Evolutionary conservation across 2,888 invertebrate species (phyloP).

Genomic region (Molanna angustata): DNA sequence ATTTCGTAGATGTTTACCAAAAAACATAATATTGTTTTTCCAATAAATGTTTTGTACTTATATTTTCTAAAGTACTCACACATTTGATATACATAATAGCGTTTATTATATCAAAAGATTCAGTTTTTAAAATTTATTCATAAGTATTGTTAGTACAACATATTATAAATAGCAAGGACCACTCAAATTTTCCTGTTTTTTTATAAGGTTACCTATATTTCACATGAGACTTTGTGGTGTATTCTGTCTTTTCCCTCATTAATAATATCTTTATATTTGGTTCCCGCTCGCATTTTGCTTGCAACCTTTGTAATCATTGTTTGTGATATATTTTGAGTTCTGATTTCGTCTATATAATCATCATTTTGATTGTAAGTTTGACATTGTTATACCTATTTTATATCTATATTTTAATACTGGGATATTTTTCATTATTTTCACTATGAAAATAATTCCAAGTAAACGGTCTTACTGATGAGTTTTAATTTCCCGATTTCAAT

Average conservation of each 20-base stretch:
- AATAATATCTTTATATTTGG: constrained; percentile 39
- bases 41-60: too few relatives aligned
- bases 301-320: constrained; percentile 36
- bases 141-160: too few relatives aligned
- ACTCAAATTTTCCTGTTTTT: constrained; percentile 67
- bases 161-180: constrained; percentile 74
- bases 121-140: too few relatives aligned
- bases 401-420: constrained; percentile 32
- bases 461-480: constrained; percentile 27
- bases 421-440: constrained; percentile 32
- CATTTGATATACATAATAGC: too few relatives aligned
- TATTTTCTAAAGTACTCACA: too few relatives aligned
- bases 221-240: constrained; percentile 33
- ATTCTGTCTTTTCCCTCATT: constrained; percentile 34
- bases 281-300: constrained; percentile 43
- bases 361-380: constrained; percentile 35
- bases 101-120: too few relatives aligned
- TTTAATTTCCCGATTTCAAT: constrained; percentile 31
- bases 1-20: too few relatives aligned
- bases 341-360: constrained; percentile 32
- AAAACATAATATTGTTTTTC: too few relatives aligned
- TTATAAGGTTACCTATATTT: constrained; percentile 33
- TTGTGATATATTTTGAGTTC: constrained; percentile 39
- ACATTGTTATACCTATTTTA: constrained; percentile 35
- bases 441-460: constrained; percentile 19